Conservation (phyloP, 2,888 invertebrate genomes). For the Phengaris arion region DNA sequence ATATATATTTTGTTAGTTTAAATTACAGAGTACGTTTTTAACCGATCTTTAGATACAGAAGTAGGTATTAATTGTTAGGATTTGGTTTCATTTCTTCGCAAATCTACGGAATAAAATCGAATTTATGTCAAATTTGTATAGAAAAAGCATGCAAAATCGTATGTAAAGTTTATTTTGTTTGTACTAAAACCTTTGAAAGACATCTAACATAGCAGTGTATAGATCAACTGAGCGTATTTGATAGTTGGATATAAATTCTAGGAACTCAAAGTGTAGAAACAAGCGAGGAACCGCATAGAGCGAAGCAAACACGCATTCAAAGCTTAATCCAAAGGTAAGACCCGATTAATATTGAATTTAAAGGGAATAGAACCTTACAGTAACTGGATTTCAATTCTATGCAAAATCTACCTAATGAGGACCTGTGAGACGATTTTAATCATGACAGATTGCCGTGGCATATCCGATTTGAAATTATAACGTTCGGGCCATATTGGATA, state of each 20-base stretch:
- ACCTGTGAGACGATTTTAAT: background rate
- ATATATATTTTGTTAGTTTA: too few species aligned
- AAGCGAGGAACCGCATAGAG: background rate
- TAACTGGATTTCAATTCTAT: background rate
- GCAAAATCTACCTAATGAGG: background rate
- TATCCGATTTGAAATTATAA: background rate
- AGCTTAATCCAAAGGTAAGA: constrained; percentile 7
- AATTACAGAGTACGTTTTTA: too few species aligned
- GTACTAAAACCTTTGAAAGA: too few species aligned
- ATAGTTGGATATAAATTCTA: background rate
- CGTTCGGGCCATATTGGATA: background rate
- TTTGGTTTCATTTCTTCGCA: too few species aligned
- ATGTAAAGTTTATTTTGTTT: too few species aligned
- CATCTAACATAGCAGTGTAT: background rate
- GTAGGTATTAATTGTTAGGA: too few species aligned
- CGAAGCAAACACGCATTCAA: constrained; percentile 2
- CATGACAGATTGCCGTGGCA: background rate
- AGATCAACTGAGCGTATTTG: constrained; percentile 13
- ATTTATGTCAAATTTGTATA: too few species aligned
- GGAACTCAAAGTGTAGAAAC: constrained; percentile 1
- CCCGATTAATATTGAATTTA: constrained; percentile 20
- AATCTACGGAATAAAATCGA: too few species aligned
- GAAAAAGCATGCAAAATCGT: too few species aligned
- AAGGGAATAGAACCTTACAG: background rate
- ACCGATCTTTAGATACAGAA: too few species aligned